Conservation (phyloP, 2,113 vertebrate species). For the Holacanthus passer region DNA sequence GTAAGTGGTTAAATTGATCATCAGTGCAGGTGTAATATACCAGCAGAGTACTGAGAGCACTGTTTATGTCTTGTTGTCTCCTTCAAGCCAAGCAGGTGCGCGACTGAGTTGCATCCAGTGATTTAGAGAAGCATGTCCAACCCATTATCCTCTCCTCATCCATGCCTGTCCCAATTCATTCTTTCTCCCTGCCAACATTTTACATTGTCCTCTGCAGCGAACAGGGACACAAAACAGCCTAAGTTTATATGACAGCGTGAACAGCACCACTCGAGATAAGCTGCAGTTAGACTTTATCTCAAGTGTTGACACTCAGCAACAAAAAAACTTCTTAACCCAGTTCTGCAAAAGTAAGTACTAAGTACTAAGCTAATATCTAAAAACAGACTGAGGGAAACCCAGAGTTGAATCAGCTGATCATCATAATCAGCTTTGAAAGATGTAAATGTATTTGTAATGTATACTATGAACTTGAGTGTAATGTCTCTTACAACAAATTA, state of each 20-base stretch:
- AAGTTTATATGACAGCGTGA: neutral
- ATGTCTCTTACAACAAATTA: too few species aligned
- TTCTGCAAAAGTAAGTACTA: neutral
- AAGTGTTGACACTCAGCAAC: neutral
- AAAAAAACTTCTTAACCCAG: neutral
- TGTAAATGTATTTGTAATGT: neutral
- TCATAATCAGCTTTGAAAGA: neutral
- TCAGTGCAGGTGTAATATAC: conserved; percentile 38
- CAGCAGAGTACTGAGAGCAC: conserved; percentile 29
- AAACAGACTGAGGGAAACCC: neutral
- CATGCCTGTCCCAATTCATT: conserved; percentile 72
- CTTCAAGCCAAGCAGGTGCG: conserved; percentile 68
- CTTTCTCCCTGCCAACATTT: conserved; percentile 43
- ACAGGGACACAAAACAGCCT: conserved; percentile 35
- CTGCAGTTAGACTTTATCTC: conserved; percentile 2
- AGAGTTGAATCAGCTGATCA: neutral
- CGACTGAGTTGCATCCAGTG: conserved; percentile 60
- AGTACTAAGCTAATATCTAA: neutral
- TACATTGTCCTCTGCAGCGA: conserved; percentile 49
- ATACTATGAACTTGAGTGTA: neutral
- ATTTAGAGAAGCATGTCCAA: conserved; percentile 70
- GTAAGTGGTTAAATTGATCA: conserved; percentile 16
- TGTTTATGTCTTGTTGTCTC: conserved; percentile 35
- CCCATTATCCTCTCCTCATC: conserved; percentile 70
- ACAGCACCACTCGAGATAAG: neutral